These are phyloP conservation scores for Discoglossus pictus DNA, from an alignment of 2,797 vertebrate genomes.

Conservation along the genomic window DNA sequence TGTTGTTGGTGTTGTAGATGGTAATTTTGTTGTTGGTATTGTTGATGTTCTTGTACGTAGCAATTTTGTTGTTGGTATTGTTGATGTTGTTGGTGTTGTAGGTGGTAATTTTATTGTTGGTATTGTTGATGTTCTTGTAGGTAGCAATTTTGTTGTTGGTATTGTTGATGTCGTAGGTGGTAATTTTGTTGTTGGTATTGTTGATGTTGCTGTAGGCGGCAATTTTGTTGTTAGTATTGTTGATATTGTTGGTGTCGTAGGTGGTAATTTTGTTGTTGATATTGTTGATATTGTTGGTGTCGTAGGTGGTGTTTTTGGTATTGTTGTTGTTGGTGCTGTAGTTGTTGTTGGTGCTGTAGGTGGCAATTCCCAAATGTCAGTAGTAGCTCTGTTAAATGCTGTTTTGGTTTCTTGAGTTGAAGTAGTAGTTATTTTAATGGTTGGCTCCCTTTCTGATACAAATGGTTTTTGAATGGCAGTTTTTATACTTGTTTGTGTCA, in stretches of 20 bases:
- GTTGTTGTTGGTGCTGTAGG: background rate
- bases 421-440: constrained; percentile 34
- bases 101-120: constrained; percentile 14
- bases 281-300: background rate
- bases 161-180: constrained; percentile 15
- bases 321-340: too few relatives aligned
- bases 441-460: constrained; percentile 7
- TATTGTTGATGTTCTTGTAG: background rate
- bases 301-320: too few relatives aligned
- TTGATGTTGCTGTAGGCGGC: constrained; percentile 2
- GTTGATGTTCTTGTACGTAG: too few relatives aligned
- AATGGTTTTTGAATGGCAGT: background rate
- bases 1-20: background rate
- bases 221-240: too few relatives aligned
- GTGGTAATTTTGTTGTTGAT: constrained; percentile 10
- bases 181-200: background rate
- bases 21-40: background rate
- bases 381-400: constrained; percentile 4
- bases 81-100: background rate
- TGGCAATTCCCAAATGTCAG: constrained; percentile 30
- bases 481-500: background rate
- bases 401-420: constrained; percentile 19
- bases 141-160: too few relatives aligned
- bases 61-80: too few relatives aligned
- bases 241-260: constrained; percentile 1